Conservation (phyloP, 1,140 invertebrate genomes). For the Octopus sinensis region DNA sequence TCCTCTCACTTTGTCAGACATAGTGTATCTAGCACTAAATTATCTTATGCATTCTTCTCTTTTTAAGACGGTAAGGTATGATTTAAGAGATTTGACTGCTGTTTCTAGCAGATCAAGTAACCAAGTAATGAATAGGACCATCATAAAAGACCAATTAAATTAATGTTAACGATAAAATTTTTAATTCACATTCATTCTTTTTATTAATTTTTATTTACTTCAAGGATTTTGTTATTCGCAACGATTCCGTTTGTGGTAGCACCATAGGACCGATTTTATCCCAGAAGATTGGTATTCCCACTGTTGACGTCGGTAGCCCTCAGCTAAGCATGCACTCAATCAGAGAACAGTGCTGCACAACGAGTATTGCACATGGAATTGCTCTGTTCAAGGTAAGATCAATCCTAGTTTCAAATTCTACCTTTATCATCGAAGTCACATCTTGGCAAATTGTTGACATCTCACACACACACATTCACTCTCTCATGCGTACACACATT, state of each 20-base stretch:
- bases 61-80: too few species aligned
- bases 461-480: background rate
- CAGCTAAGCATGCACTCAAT: conserved; percentile 63
- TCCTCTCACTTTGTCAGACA: too few species aligned
- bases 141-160: too few species aligned
- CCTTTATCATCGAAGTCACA: background rate
- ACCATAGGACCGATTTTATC: conserved; percentile 62
- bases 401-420: conserved; percentile 18
- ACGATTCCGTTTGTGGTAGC: conserved; percentile 58
- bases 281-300: conserved; percentile 57
- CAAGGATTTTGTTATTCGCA: conserved; percentile 59
- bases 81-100: too few species aligned
- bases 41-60: too few species aligned
- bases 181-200: background rate
- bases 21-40: too few species aligned
- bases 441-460: background rate
- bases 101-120: too few species aligned
- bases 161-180: too few species aligned
- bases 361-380: conserved; percentile 44
- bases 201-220: conserved; percentile 19
- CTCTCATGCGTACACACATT: too few species aligned
- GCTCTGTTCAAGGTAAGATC: conserved; percentile 43
- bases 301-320: conserved; percentile 59
- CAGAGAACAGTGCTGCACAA: conserved; percentile 57
- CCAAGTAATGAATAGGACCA: too few species aligned